Percentiles rank a stretch among this genome's conserved stretches.
phyloP scores from a whole-genome alignment of 2,888 invertebrate genomes.

The Chouioia cunea region DNA sequence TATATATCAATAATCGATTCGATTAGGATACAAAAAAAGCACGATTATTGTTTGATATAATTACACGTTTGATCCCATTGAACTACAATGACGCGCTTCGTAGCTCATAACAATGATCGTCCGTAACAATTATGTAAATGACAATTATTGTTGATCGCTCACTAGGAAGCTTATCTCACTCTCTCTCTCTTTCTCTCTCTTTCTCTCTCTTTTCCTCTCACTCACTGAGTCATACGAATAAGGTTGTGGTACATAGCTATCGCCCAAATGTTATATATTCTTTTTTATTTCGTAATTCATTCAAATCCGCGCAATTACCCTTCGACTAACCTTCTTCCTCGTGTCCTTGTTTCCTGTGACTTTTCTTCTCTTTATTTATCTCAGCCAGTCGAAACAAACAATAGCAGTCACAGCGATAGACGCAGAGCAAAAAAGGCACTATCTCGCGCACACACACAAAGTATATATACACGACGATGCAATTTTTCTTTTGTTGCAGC shows the following conservation, averaged over 20 bases:
- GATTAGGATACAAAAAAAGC: too few species aligned
- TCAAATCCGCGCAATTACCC: too few species aligned
- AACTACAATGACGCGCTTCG: too few species aligned
- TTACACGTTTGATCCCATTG: too few species aligned
- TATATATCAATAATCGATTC: too few species aligned
- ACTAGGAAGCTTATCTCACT: neutral
- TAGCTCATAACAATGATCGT: too few species aligned
- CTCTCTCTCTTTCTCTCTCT: too few species aligned
- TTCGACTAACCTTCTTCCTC: neutral
- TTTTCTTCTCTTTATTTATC: conserved; percentile 47
- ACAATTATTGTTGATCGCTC: neutral
- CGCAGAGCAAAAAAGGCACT: conserved; percentile 48
- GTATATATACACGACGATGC: conserved; percentile 13
- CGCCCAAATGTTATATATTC: too few species aligned
- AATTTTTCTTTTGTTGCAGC: conserved; percentile 32
- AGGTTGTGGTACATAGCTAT: too few species aligned
- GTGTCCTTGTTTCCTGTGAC: neutral
- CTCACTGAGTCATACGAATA: neutral
- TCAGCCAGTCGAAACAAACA: conserved; percentile 54
- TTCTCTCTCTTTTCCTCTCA: too few species aligned
- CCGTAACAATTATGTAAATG: conserved; percentile 17
- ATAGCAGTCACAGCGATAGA: conserved; percentile 47
- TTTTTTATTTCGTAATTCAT: too few species aligned
- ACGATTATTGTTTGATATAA: too few species aligned
- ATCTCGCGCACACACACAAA: conserved; percentile 45